These are phyloP conservation scores for Alcis repandata DNA, from an alignment of 2,888 invertebrate genomes.

Conservation along the genomic window DNA sequence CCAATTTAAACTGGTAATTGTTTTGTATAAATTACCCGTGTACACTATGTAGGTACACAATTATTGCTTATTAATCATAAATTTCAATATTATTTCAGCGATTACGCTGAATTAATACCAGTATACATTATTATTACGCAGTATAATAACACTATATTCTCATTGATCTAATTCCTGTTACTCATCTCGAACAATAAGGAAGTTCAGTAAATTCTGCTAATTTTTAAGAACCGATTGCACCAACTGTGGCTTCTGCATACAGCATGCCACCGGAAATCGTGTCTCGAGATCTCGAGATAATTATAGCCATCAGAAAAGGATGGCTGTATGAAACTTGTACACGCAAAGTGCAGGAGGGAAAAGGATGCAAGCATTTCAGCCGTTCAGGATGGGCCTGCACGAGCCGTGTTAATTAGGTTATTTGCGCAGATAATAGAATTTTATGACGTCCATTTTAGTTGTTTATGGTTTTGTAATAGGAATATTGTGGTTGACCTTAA, in stretches of 20 bases:
- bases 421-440: conserved; percentile 45
- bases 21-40: too few species aligned
- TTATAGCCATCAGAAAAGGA: conserved; percentile 75
- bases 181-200: conserved; percentile 34
- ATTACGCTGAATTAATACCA: too few species aligned
- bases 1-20: too few species aligned
- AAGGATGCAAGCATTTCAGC: conserved; percentile 54
- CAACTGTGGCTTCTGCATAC: conserved; percentile 58
- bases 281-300: conserved; percentile 76
- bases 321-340: conserved; percentile 58
- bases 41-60: neutral
- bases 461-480: conserved; percentile 45
- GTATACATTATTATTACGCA: too few species aligned
- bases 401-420: conserved; percentile 64
- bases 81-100: too few species aligned
- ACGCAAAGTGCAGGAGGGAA: conserved; percentile 50
- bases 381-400: conserved; percentile 51
- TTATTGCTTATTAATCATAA: neutral
- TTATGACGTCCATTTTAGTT: conserved; percentile 45
- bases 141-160: neutral
- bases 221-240: conserved; percentile 65
- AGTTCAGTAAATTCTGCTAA: conserved; percentile 51
- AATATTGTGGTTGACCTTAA: conserved; percentile 11
- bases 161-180: conserved; percentile 24
- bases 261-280: conserved; percentile 78